Evolutionary conservation across 2,113 vertebrate species (phyloP), one percentile per base, ranked within the genome.

Genomic region (Lathamus discolor): DNA sequence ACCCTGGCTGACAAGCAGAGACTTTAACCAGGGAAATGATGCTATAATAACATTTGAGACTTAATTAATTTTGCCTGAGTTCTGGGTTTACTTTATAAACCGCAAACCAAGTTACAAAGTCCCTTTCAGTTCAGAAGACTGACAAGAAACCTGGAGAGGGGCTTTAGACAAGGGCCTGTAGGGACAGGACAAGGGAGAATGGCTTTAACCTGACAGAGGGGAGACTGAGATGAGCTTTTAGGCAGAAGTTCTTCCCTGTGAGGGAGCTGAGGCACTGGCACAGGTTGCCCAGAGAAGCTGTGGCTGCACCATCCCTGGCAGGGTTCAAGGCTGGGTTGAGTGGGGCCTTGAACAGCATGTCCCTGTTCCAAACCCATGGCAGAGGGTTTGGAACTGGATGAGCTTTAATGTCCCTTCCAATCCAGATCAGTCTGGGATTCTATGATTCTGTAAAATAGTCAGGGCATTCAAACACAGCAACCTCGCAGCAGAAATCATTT

Each of bases 1-100:
- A 51, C 22, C 12, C 27, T 54, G 41, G 4, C 83, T 93, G 90
- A 75, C 85, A 92, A 44, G 76, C 64, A 88, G 46, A 61, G 69
- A 46, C n/a, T 88, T 90, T 63, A 74, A 63, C 33, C 12, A 51
- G 43, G 73, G 49, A 76, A 13, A 31, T 63, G 55, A 48, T 69
- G 33, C 69, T 94, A 3, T 67, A 90, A 63, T 82, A 90, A 72
- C 33, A 12, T 85, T 57, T 54, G 31, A 88, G 80, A 51, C 57
- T 79, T 90, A 85, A 81, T 83, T 83, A 80, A 88, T 93, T 90
- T 86, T 81, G 25, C 54, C 61, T 43, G 64, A 85, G 81, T 66
- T 83, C 49, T 43, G 18, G n/a, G n/a, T 39, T 95, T 79, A 46
- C 49, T 73, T 91, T 79, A 51, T 37, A 89, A 83, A 77, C 43